phyloP scores from a whole-genome alignment of 1,140 invertebrate genomes.

The Trichonephila clavipes region DNA sequence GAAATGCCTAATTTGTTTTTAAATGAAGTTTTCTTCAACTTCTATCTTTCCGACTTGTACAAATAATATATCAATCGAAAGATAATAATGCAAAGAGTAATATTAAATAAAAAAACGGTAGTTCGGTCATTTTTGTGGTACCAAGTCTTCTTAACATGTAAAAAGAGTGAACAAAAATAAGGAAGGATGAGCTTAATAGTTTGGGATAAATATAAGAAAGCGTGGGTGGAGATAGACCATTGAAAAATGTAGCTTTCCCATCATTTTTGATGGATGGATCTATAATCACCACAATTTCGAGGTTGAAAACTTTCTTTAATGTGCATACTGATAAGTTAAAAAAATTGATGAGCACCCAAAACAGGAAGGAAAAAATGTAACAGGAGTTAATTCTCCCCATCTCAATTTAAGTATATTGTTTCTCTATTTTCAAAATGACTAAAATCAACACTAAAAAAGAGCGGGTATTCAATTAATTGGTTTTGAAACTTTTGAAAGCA shows the following conservation, averaged over 20 bases:
- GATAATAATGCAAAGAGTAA: too few relatives aligned
- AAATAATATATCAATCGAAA: too few relatives aligned
- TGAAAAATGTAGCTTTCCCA: background rate
- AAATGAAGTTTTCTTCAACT: too few relatives aligned
- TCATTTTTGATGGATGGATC: constrained; percentile 39
- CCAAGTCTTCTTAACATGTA: too few relatives aligned
- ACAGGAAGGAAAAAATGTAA: background rate
- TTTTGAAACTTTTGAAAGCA: too few relatives aligned
- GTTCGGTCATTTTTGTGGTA: too few relatives aligned
- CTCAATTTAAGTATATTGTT: background rate
- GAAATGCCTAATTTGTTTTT: too few relatives aligned
- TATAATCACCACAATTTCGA: constrained; percentile 51
- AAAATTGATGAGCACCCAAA: background rate
- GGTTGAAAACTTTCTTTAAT: background rate
- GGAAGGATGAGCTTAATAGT: background rate
- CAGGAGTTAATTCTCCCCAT: background rate
- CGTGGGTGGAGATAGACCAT: background rate
- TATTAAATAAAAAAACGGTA: too few relatives aligned
- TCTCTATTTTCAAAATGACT: background rate
- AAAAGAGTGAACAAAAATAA: background rate
- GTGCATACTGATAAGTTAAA: background rate
- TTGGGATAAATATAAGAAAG: background rate
- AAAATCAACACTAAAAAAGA: background rate
- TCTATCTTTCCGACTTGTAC: too few relatives aligned
- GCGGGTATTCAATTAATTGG: background rate